phyloP scores from a whole-genome alignment of 2,797 vertebrate genomes.

The Acipenser oxyrinchus region DNA sequence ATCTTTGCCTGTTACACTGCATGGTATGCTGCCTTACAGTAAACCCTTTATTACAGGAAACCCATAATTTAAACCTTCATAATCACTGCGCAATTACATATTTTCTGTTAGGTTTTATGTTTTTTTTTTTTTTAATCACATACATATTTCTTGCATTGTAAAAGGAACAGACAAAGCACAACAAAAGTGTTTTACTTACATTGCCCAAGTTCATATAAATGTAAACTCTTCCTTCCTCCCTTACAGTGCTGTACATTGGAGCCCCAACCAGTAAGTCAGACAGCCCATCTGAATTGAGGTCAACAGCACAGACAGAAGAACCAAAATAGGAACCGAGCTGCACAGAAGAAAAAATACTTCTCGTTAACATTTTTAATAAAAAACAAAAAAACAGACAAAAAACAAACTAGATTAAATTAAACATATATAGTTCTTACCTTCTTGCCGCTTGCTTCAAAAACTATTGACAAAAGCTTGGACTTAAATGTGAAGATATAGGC shows the following conservation, averaged over 20 bases:
- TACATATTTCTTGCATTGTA: not conserved
- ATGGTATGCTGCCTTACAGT: too few species aligned
- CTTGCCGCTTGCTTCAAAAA: conserved; percentile 68
- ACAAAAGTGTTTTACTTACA: conserved; percentile 50
- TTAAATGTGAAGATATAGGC: conserved; percentile 74
- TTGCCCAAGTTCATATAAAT: conserved; percentile 86
- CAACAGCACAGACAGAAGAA: conserved; percentile 77
- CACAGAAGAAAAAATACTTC: conserved; percentile 13
- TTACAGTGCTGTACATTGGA: conserved; percentile 73
- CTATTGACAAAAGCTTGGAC: conserved; percentile 50
- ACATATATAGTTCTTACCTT: conserved; percentile 58
- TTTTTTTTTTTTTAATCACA: not conserved
- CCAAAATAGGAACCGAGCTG: conserved; percentile 94
- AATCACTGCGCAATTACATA: too few species aligned
- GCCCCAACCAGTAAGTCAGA: conserved; percentile 92
- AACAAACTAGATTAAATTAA: conserved; percentile 3
- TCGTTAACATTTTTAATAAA: conserved; percentile 13
- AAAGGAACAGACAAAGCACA: not conserved
- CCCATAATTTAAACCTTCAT: too few species aligned
- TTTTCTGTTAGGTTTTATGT: too few species aligned
- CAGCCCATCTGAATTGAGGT: conserved; percentile 84
- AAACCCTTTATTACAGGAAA: too few species aligned
- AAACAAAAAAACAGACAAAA: not conserved
- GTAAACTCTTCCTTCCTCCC: conserved; percentile 88
- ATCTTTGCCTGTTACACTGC: too few species aligned